Conservation (phyloP, 2,113 vertebrate species). For the Blennius ocellaris region DNA sequence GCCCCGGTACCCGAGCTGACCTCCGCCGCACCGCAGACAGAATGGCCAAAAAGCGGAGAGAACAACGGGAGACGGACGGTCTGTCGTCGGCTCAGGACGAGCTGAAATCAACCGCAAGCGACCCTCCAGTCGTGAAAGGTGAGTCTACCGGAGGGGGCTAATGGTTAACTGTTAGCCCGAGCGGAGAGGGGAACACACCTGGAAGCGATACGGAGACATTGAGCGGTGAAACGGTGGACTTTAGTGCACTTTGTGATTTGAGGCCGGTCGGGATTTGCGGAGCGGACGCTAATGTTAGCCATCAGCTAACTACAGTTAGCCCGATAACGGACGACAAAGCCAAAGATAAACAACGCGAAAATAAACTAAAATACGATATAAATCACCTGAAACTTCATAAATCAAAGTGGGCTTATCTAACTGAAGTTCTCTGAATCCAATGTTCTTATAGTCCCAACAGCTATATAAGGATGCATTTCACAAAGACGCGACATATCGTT, state of each 20-base stretch:
- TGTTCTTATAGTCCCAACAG: too few species aligned
- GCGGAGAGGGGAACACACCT: neutral
- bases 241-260: neutral
- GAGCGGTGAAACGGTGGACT: neutral
- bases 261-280: neutral
- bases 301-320: neutral
- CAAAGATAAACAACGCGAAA: too few species aligned
- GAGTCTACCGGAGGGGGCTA: conserved; percentile 1
- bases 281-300: conserved; percentile 1
- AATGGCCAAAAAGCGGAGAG: conserved; percentile 83
- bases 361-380: too few species aligned
- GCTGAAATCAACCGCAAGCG: conserved; percentile 40
- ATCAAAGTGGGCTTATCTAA: too few species aligned
- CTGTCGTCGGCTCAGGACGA: conserved; percentile 58
- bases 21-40: neutral
- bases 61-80: conserved; percentile 67
- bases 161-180: conserved; percentile 8
- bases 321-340: too few species aligned
- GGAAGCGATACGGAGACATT: neutral
- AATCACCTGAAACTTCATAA: too few species aligned
- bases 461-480: too few species aligned
- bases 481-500: too few species aligned
- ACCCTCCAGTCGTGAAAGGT: conserved; percentile 72
- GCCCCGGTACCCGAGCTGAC: neutral
- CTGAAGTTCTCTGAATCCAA: too few species aligned